A percentile compares a stretch with the other conserved stretches of the same genome.
Evolutionary conservation across 2,797 vertebrate genomes (phyloP).

Genomic region (Scyliorhinus canicula): DNA sequence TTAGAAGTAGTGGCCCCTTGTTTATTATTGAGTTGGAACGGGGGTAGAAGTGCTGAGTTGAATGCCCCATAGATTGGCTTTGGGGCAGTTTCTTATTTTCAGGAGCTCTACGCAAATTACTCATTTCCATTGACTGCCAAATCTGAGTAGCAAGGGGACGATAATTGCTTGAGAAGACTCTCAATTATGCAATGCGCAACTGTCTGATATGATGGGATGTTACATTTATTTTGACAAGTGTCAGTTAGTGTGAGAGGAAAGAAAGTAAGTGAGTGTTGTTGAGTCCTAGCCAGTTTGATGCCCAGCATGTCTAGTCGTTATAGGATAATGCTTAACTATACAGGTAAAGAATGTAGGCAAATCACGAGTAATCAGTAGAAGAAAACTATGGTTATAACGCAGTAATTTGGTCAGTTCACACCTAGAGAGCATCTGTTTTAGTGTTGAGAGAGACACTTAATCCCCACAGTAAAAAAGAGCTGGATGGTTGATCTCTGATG

Average conservation of each 20-base stretch:
- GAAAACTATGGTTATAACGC: neutral
- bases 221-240: neutral
- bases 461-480: neutral
- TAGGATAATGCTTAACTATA: neutral
- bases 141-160: neutral
- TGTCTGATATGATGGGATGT: neutral
- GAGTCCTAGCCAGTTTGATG: neutral
- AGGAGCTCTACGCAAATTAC: neutral
- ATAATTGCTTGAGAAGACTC: neutral
- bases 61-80: neutral
- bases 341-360: neutral
- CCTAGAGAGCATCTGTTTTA: neutral
- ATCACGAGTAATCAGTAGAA: neutral
- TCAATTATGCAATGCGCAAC: neutral
- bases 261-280: neutral
- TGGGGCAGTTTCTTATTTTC: neutral
- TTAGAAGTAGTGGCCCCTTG: neutral
- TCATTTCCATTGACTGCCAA: neutral
- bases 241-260: neutral
- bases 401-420: neutral
- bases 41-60: neutral
- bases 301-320: neutral
- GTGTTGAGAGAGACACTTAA: neutral
- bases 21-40: neutral
- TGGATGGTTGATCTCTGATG: too few relatives aligned